phyloP scores from a whole-genome alignment of 2,797 vertebrate genomes.

The Cynodonichthys magdalenae region DNA sequence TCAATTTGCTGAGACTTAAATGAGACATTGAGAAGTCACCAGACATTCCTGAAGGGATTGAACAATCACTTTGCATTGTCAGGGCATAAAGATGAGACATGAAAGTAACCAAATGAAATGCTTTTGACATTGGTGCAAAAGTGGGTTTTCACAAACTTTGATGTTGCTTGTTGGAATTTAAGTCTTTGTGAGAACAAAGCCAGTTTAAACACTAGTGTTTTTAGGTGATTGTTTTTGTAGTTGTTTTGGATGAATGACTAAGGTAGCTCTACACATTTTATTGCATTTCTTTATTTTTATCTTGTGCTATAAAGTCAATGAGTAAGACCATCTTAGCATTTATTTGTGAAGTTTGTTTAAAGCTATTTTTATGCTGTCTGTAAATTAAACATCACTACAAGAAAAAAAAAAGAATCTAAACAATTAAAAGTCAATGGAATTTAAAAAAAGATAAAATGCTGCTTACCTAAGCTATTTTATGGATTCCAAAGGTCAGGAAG shows the following conservation, averaged over 20 bases:
- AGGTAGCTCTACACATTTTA: conserved; percentile 14
- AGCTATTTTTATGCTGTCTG: neutral
- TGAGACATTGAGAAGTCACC: conserved; percentile 71
- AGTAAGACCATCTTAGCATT: conserved; percentile 8
- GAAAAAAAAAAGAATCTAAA: conserved; percentile 14
- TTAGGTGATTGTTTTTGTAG: conserved; percentile 10
- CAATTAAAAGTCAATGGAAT: conserved; percentile 8
- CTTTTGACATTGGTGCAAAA: conserved; percentile 21
- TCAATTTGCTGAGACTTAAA: conserved; percentile 76
- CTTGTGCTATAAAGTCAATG: neutral
- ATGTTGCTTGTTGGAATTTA: conserved; percentile 23
- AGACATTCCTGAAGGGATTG: conserved; percentile 74
- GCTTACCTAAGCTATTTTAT: conserved; percentile 38
- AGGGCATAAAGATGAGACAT: conserved; percentile 29
- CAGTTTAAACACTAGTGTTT: conserved; percentile 11
- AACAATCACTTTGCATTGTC: conserved; percentile 49
- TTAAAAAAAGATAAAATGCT: conserved; percentile 27
- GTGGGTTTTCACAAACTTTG: conserved; percentile 25
- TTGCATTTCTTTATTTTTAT: conserved; percentile 15
- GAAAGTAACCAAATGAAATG: conserved; percentile 33
- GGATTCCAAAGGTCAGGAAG: conserved; percentile 38
- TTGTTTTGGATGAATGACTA: conserved; percentile 24
- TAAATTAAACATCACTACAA: neutral
- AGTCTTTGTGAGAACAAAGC: conserved; percentile 25
- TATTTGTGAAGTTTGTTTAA: neutral